A percentile compares a stretch with the other conserved stretches of the same genome.
Conservation (phyloP, 2,888 invertebrate species). For the Microchrysa polita region DNA sequence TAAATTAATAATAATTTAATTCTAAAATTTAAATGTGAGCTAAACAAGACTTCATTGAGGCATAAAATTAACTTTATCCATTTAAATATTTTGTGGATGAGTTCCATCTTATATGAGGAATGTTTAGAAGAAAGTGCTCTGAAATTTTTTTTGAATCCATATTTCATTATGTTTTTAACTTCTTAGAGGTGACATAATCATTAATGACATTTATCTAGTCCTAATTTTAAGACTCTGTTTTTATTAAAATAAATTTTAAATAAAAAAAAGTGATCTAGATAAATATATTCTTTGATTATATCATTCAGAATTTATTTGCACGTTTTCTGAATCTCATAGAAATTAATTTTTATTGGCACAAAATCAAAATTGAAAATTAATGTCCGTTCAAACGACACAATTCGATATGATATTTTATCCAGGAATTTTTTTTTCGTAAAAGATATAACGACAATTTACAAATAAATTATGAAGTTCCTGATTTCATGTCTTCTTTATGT, state of each 20-base stretch:
- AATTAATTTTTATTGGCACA: too few relatives aligned
- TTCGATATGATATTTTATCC: too few relatives aligned
- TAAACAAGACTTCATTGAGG: neutral
- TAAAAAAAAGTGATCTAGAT: neutral
- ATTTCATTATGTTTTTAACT: slow-evolving; percentile 5
- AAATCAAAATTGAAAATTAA: too few relatives aligned
- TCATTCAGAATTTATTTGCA: slow-evolving; percentile 24
- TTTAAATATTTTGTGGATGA: neutral
- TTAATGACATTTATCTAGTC: too few relatives aligned
- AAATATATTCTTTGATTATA: neutral
- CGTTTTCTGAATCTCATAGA: neutral
- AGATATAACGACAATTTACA: too few relatives aligned
- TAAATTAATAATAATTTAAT: too few relatives aligned
- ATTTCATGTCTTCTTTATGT: too few relatives aligned
- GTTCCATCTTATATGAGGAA: neutral
- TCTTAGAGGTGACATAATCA: slow-evolving; percentile 12
- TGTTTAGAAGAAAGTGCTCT: neutral
- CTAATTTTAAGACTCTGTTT: neutral
- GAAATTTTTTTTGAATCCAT: neutral
- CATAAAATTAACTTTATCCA: neutral
- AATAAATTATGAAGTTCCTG: too few relatives aligned
- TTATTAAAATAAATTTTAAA: slow-evolving; percentile 4
- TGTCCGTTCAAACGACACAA: too few relatives aligned
- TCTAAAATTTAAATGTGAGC: neutral
- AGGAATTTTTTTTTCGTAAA: too few relatives aligned